These are phyloP conservation scores for Notamacropus eugenii DNA, from an alignment of 2,797 vertebrate genomes.

Conservation along the genomic window DNA sequence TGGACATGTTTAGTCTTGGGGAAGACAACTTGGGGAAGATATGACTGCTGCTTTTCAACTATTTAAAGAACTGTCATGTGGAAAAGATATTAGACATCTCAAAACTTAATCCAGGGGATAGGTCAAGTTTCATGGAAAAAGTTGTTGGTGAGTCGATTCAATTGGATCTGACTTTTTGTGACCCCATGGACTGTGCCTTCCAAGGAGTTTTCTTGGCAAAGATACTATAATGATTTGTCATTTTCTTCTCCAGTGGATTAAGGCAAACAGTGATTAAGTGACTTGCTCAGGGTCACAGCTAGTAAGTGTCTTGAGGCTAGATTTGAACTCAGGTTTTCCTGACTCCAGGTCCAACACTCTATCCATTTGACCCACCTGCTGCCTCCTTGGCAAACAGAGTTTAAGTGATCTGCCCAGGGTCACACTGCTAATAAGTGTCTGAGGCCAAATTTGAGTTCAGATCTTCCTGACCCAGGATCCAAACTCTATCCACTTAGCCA, in stretches of 20 bases:
- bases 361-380: too few species aligned
- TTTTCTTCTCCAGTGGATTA: not conserved
- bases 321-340: too few species aligned
- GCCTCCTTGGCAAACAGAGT: too few species aligned
- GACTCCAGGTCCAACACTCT: too few species aligned
- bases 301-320: too few species aligned
- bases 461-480: not conserved
- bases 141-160: not conserved
- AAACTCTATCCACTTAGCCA: not conserved
- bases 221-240: not conserved
- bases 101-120: not conserved
- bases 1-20: not conserved
- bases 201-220: not conserved
- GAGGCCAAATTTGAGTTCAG: not conserved
- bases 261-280: not conserved
- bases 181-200: not conserved
- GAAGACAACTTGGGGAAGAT: not conserved
- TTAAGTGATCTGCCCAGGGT: too few species aligned
- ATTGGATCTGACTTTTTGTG: not conserved
- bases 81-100: not conserved
- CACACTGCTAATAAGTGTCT: too few species aligned
- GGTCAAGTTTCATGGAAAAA: not conserved
- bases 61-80: not conserved
- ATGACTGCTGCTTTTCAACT: not conserved
- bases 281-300: not conserved